phyloP scores from a whole-genome alignment of 2,797 vertebrate species.

The Micromesistius poutassou region DNA sequence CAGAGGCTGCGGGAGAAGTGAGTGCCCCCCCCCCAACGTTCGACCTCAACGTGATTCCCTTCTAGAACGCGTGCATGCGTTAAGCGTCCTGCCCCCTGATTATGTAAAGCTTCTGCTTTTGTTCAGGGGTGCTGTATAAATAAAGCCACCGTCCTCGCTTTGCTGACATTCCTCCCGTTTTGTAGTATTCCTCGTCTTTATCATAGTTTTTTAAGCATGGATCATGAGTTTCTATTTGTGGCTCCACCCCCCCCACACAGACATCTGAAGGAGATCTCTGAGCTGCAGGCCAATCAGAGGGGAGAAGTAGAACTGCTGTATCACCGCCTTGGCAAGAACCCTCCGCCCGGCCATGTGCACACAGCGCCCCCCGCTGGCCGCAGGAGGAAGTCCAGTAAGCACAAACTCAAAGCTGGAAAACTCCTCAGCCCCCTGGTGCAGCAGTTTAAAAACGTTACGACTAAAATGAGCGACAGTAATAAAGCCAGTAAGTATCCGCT shows the following conservation, averaged over 20 bases:
- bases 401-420: constrained; percentile 90
- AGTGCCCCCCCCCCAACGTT: constrained; percentile 47
- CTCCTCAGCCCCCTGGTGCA: constrained; percentile 92
- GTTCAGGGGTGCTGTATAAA: neutral
- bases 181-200: neutral
- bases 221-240: constrained; percentile 5
- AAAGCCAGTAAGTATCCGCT: constrained; percentile 67
- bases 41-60: neutral
- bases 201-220: neutral
- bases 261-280: constrained; percentile 94
- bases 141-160: neutral
- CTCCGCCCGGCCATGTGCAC: constrained; percentile 85
- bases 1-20: constrained; percentile 94
- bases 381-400: constrained; percentile 86
- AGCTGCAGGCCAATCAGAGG: constrained; percentile 91
- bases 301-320: constrained; percentile 93
- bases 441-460: constrained; percentile 87
- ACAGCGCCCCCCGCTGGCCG: constrained; percentile 82
- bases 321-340: constrained; percentile 83
- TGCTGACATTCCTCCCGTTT: neutral
- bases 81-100: neutral
- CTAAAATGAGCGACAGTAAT: constrained; percentile 80
- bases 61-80: neutral
- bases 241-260: constrained; percentile 56
- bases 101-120: neutral